Evolutionary conservation across 1,140 invertebrate species (phyloP), one percentile per base, ranked within the genome.

Genomic region (Penaeus indicus): DNA sequence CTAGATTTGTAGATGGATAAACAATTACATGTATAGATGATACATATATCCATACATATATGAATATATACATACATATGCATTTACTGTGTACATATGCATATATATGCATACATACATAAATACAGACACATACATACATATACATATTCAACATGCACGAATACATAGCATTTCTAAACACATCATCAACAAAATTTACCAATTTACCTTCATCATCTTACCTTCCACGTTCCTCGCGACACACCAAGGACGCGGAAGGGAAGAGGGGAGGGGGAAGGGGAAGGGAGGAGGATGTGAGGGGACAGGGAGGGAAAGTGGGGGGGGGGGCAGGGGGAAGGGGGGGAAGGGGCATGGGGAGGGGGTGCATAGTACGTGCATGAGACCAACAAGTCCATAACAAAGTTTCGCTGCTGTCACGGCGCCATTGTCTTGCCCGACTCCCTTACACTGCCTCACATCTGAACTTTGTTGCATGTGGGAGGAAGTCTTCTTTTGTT

Each of bases 51-150:
- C 63, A 84, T 18, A 63, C 60, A 79, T 32, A 82, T 27, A 62
- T 82, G 38, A 38, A 63, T 38, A 79, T 54, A 38, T 47, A 79
- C n/a, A 79, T 79, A 47, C 54, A 79, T 79, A 38, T 80, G 27
- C n/a, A 60, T 80, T 16, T 80, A 64, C 27, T 32, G 32, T 32
- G 32, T 32, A 83, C 27, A 67, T 19, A 64, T 64, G 38, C 19
- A 32, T 64, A 83, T 18, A 83, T 83, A 83, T 32, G 38, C 38
- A 69, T 27, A 67, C 38, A 25, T 32, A 42, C 25, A 79, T 54
- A 79, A 25, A 77, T n/a, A 77, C 72, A 77, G 18, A 82, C 19
- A 61, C 54, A 61, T 62, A 83, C 61, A 63, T 32, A 83, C 81
- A 27, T 32, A 83, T 32, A 38, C 60, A 83, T 18, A 83, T 63